A percentile compares a stretch with the other conserved stretches of the same genome.
phyloP scores from a whole-genome alignment of 2,797 vertebrate genomes.

The Paedocypris micromegethes region DNA sequence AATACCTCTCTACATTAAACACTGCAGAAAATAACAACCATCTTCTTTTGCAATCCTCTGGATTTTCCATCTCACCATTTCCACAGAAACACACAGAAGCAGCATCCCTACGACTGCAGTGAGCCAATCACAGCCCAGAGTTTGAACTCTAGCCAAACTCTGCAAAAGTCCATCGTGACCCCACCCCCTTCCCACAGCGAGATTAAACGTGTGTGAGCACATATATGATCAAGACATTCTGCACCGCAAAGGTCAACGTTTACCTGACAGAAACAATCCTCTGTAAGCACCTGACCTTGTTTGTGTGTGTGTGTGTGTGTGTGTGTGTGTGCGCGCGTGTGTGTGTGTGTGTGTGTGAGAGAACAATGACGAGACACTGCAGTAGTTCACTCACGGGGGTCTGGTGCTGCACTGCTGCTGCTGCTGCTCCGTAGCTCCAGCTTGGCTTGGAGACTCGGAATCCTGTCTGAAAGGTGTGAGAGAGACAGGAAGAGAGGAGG shows the following conservation, averaged over 20 bases:
- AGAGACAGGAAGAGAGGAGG: slow-evolving; percentile 30
- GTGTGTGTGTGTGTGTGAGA: not conserved
- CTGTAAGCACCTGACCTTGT: no score
- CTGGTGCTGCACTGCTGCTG: slow-evolving; percentile 29
- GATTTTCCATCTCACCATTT: not conserved
- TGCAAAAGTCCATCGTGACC: slow-evolving; percentile 12
- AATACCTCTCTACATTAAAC: no score
- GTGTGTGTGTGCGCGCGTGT: no score
- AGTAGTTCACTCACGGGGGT: slow-evolving; percentile 50
- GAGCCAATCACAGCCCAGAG: slow-evolving; percentile 9
- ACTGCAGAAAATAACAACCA: no score
- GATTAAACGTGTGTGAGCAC: not conserved
- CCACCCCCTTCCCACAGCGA: not conserved
- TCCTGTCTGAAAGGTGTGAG: slow-evolving; percentile 39
- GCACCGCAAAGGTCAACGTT: no score
- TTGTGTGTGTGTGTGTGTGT: no score
- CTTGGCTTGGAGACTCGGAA: slow-evolving; percentile 34
- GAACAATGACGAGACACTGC: slow-evolving; percentile 19
- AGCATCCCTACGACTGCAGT: slow-evolving; percentile 10
- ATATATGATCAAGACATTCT: not conserved
- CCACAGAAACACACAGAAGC: not conserved
- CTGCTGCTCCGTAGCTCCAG: slow-evolving; percentile 45
- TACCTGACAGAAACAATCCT: no score
- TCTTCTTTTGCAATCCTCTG: not conserved
- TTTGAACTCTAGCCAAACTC: slow-evolving; percentile 28